Evolutionary conservation across 2,888 invertebrate species (phyloP).

Genomic region (Orchesella flavescens): DNA sequence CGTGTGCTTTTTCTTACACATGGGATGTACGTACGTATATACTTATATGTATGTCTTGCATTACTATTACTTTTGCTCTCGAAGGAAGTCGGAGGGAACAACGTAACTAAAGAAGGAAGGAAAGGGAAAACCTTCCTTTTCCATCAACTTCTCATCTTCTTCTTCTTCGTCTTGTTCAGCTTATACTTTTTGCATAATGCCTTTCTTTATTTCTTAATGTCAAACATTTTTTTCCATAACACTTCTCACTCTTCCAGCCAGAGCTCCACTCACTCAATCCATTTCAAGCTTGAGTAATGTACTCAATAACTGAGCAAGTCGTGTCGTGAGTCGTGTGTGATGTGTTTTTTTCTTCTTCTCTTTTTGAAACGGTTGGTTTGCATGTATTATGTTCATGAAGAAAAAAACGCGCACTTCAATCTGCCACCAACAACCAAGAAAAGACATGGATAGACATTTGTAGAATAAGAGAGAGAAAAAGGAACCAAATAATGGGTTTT

Average conservation of each 20-base stretch:
- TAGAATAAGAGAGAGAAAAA: background rate
- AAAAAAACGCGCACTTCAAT: background rate
- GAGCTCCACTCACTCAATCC: background rate
- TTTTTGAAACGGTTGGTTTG: slow-evolving; percentile 22
- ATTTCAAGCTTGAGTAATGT: slow-evolving; percentile 8
- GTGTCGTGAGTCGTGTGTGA: too few species aligned
- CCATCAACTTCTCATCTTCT: background rate
- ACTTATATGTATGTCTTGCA: background rate
- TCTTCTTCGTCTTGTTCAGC: background rate
- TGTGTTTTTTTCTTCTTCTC: background rate
- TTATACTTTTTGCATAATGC: background rate
- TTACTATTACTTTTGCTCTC: slow-evolving; percentile 18
- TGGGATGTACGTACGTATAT: too few species aligned
- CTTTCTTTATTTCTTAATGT: slow-evolving; percentile 18
- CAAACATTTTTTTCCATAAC: slow-evolving; percentile 11
- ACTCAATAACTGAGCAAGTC: background rate
- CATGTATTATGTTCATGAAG: slow-evolving; percentile 29
- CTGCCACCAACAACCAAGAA: background rate
- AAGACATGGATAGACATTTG: background rate
- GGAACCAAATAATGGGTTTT: slow-evolving; percentile 33
- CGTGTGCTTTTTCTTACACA: background rate
- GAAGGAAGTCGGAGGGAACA: background rate
- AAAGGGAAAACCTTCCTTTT: background rate
- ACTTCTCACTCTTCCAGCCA: background rate
- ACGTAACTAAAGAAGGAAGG: slow-evolving; percentile 24